Conservation (phyloP, 2,888 invertebrate species). For the Achlya flavicornis region DNA sequence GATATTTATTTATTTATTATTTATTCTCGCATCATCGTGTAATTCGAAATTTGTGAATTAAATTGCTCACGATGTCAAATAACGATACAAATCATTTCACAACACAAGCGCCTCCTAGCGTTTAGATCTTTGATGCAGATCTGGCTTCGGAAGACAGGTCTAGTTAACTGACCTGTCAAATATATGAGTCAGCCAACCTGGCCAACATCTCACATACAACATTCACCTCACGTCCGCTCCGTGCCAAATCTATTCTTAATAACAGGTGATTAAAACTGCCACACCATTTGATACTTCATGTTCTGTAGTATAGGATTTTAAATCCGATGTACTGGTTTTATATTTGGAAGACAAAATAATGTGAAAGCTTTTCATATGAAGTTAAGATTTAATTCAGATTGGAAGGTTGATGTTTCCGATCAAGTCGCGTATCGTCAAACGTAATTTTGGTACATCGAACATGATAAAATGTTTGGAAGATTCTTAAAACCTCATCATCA, state of each 20-base stretch:
- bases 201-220: constrained; percentile 61
- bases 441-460: constrained; percentile 48
- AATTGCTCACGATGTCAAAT: background rate
- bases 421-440: constrained; percentile 40
- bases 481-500: background rate
- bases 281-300: constrained; percentile 24
- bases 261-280: constrained; percentile 33
- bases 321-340: background rate
- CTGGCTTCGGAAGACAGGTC: constrained; percentile 25
- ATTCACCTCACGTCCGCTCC: constrained; percentile 48
- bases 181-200: constrained; percentile 54
- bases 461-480: constrained; percentile 29
- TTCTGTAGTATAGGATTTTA: background rate
- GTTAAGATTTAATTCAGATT: background rate
- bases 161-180: constrained; percentile 59
- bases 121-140: background rate
- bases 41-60: no score
- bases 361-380: background rate
- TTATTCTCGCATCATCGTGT: no score
- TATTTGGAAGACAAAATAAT: background rate
- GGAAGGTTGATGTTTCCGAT: constrained; percentile 18
- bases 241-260: constrained; percentile 76
- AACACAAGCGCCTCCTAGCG: constrained; percentile 26
- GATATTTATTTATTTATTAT: no score
- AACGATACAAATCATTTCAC: constrained; percentile 16